These are phyloP conservation scores for Aspiorhynchus laticeps DNA, from an alignment of 2,113 vertebrate genomes.

Conservation along the genomic window DNA sequence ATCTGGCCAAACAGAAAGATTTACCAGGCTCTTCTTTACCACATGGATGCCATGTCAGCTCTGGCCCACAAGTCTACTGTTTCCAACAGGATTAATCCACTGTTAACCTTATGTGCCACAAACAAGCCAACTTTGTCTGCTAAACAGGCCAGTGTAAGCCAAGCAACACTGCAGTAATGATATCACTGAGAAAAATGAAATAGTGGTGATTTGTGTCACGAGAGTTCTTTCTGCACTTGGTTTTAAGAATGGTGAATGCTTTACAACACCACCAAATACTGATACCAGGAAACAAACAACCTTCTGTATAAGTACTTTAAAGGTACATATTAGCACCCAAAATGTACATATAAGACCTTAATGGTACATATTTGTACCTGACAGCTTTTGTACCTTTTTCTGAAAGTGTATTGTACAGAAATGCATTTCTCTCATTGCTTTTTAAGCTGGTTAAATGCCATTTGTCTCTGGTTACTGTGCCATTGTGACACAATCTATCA, in stretches of 20 bases:
- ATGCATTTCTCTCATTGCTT: not conserved
- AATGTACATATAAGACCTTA: too few relatives aligned
- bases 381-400: too few relatives aligned
- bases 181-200: conserved; percentile 4
- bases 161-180: conserved; percentile 5
- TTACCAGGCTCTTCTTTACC: conserved; percentile 25
- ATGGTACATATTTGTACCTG: too few relatives aligned
- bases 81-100: conserved; percentile 65
- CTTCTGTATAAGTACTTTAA: not conserved
- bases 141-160: conserved; percentile 29
- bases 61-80: conserved; percentile 59
- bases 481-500: not conserved
- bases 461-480: not conserved
- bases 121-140: conserved; percentile 43
- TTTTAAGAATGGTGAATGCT: not conserved
- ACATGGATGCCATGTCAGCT: conserved; percentile 34
- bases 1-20: conserved; percentile 2
- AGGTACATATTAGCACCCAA: too few relatives aligned
- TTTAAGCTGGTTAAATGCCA: not conserved
- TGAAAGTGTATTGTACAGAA: not conserved
- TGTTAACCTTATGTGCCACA: conserved; percentile 53
- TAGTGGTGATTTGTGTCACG: not conserved
- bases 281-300: not conserved
- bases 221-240: not conserved
- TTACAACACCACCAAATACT: not conserved